A percentile compares a stretch with the other conserved stretches of the same genome.
Conservation (phyloP, 2,113 vertebrate genomes). For the Mormoops blainvillei region DNA sequence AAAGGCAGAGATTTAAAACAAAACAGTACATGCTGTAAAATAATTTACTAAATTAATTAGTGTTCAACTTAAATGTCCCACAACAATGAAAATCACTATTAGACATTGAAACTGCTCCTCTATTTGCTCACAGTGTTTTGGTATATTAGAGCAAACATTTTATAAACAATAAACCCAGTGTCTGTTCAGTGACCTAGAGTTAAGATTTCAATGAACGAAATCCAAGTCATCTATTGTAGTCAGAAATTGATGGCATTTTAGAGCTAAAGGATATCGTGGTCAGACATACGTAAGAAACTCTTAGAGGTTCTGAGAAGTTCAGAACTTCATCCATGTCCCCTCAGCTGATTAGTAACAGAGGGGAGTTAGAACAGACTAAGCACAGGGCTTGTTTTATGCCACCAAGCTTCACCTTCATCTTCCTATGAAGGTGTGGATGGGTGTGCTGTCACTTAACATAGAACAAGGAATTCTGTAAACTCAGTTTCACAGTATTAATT, state of each 20-base stretch:
- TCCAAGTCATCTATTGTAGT: neutral
- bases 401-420: neutral
- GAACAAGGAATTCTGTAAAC: neutral
- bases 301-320: neutral
- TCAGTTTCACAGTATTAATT: neutral
- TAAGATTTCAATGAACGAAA: neutral
- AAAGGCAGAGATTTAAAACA: neutral
- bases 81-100: neutral
- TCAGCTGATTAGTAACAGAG: neutral
- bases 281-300: neutral
- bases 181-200: neutral
- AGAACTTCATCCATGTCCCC: neutral
- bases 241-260: neutral
- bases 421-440: neutral
- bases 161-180: neutral
- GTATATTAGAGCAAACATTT: neutral
- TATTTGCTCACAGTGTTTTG: neutral
- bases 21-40: neutral
- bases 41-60: neutral
- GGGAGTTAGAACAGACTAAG: no score
- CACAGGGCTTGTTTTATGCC: neutral
- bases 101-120: neutral
- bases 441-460: neutral
- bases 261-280: neutral
- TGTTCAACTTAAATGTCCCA: neutral